A percentile compares a stretch with the other conserved stretches of the same genome.
phyloP scores from a whole-genome alignment of 2,113 vertebrate genomes.

The Ursus arctos region DNA sequence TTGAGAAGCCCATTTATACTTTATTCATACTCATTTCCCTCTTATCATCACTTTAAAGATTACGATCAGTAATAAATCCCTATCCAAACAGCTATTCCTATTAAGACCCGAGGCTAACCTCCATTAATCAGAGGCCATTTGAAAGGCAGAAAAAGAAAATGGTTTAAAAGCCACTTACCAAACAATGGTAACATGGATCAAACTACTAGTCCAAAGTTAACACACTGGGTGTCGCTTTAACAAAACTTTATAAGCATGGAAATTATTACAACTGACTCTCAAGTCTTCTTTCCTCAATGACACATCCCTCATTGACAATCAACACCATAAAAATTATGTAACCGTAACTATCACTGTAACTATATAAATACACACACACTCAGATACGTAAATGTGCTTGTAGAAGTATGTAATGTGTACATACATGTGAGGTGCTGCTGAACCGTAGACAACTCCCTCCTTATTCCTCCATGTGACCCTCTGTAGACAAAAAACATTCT shows the following conservation, averaged over 20 bases:
- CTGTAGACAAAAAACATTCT: background rate
- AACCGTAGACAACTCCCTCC: background rate
- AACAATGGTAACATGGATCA: background rate
- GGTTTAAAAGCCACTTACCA: background rate
- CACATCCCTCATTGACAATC: background rate
- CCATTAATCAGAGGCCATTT: background rate
- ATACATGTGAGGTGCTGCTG: background rate
- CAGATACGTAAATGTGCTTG: background rate
- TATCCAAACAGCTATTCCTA: background rate
- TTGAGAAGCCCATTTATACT: background rate
- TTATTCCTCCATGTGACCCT: too few species aligned
- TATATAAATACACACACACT: background rate
- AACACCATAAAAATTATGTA: background rate
- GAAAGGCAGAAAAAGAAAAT: background rate
- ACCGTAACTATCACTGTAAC: too few species aligned
- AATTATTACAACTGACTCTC: background rate
- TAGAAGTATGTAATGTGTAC: background rate
- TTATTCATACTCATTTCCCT: background rate
- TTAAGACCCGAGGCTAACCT: too few species aligned
- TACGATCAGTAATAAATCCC: background rate
- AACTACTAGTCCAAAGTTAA: background rate
- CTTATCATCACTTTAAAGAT: background rate
- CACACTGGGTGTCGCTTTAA: fast-evolving
- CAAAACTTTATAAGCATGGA: background rate
- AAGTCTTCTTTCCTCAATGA: background rate